phyloP scores from a whole-genome alignment of 2,888 invertebrate species.

The Leptinotarsa rubiginosa region DNA sequence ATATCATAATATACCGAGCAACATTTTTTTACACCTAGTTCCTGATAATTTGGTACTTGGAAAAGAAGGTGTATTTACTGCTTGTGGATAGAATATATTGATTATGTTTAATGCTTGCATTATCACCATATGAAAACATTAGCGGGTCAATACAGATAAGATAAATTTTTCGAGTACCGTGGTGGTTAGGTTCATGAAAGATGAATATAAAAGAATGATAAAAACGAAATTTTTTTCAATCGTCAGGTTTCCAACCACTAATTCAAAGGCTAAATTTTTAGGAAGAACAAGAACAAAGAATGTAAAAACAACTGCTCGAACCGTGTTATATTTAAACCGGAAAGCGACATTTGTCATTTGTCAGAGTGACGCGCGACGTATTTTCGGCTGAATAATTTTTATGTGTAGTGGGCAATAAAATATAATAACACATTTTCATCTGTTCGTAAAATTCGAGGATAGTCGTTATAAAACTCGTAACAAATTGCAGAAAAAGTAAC shows the following conservation, averaged over 20 bases:
- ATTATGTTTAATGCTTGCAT: no score
- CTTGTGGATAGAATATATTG: no score
- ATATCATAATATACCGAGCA: no score
- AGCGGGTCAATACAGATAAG: no score
- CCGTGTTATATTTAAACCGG: conserved; percentile 23
- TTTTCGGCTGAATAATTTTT: conserved; percentile 16
- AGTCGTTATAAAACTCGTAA: conserved; percentile 1
- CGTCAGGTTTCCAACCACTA: neutral
- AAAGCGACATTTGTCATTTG: conserved; percentile 20
- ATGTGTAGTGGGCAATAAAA: conserved; percentile 11
- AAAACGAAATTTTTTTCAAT: neutral
- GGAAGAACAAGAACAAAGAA: conserved; percentile 10
- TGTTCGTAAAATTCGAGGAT: conserved; percentile 10
- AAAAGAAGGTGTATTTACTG: no score
- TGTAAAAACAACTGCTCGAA: neutral
- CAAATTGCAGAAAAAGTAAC: conserved; percentile 10
- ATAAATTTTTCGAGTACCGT: no score
- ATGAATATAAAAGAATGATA: neutral
- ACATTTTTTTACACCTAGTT: no score
- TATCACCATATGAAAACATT: no score
- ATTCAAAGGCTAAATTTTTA: neutral
- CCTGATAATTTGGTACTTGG: no score
- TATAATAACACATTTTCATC: conserved; percentile 18
- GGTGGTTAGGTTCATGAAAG: no score
- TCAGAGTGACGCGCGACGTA: conserved; percentile 17